Base-by-base conservation (phyloP, 1,140 invertebrate species). In the Drosophila ficusphila region DNA sequence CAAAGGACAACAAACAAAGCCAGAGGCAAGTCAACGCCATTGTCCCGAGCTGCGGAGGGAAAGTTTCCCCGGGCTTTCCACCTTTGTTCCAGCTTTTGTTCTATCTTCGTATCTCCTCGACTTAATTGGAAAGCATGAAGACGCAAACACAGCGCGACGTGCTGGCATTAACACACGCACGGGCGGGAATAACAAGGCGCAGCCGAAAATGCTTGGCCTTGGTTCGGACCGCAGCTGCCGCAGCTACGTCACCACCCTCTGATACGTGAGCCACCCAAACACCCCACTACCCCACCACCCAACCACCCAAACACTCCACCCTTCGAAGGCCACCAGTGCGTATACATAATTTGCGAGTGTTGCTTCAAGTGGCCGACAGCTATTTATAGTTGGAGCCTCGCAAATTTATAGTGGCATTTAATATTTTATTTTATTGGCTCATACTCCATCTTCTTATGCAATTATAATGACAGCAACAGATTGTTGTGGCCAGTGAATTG, bases 71-170 rank as follows among this genome's bases (percentile, higher is more conserved):
- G 38, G 62, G 64, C 64, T 67, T 81, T 82, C 70, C 56, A 81
- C 77, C 78, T 81, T 77, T 62, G 52, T 48, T 61, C 56, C 47
- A 44, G 70, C 67, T 77, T 77, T 76, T 77, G 67, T 77, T 62
- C 72, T 82, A 77, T 73, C 72, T 76, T 38, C 54, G 72, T 82
- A 77, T 73, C 72, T 76, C 41, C 54, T 16, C 29, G 47, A 65
- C 78, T 77, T 81, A 81, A 81, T 81, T 81, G 78, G 78, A 77
- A 82, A 78, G 68, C 78, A 77, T 58, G 62, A 68, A 79, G 52
- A 74, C 74, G 48, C 47, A 57, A 44, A 41, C 44, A 34, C 54
- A 29, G 60, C 25, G 51, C 60, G 70, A 82, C 72, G 72, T 81
- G 77, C 62, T 72, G 60, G 58, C 27, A 54, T 62, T 75, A 79